A percentile compares a stretch with the other conserved stretches of the same genome.
These are phyloP conservation scores for Drosophila willistoni DNA, from an alignment of 1,140 invertebrate genomes.

Conservation along the genomic window DNA sequence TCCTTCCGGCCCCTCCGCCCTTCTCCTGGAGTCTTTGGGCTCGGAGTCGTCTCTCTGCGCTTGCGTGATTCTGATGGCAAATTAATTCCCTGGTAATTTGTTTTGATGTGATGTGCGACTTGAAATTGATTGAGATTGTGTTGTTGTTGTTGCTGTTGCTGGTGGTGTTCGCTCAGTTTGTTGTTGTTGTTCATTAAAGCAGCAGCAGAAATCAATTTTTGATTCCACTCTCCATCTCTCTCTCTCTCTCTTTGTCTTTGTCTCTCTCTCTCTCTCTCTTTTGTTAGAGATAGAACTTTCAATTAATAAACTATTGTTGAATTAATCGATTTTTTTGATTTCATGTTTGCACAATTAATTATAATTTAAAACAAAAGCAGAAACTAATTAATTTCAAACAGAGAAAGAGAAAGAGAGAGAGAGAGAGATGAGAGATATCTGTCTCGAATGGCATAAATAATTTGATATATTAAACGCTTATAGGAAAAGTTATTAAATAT, in stretches of 20 bases:
- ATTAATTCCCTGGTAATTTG: slow-evolving; percentile 83
- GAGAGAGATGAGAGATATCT: background rate
- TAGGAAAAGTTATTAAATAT: too few relatives aligned
- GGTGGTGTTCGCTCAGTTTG: slow-evolving; percentile 14
- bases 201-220: slow-evolving; percentile 78
- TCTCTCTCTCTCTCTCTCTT: slow-evolving; percentile 46
- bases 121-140: slow-evolving; percentile 82
- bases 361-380: slow-evolving; percentile 25
- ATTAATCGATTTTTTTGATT: slow-evolving; percentile 67
- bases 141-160: slow-evolving; percentile 59
- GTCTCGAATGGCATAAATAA: background rate
- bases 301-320: slow-evolving; percentile 80
- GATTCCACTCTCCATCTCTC: slow-evolving; percentile 40
- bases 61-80: slow-evolving; percentile 82
- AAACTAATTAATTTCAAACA: slow-evolving; percentile 11
- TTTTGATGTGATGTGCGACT: slow-evolving; percentile 82
- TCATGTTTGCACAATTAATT: slow-evolving; percentile 74
- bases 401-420: too few relatives aligned
- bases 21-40: background rate
- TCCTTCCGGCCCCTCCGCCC: background rate
- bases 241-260: slow-evolving; percentile 35
- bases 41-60: slow-evolving; percentile 55
- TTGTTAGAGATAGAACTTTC: slow-evolving; percentile 62
- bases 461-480: too few relatives aligned
- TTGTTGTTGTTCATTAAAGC: slow-evolving; percentile 70